Evolutionary conservation across 1,140 invertebrate genomes (phyloP).

Genomic region (Epicauta chinensis): DNA sequence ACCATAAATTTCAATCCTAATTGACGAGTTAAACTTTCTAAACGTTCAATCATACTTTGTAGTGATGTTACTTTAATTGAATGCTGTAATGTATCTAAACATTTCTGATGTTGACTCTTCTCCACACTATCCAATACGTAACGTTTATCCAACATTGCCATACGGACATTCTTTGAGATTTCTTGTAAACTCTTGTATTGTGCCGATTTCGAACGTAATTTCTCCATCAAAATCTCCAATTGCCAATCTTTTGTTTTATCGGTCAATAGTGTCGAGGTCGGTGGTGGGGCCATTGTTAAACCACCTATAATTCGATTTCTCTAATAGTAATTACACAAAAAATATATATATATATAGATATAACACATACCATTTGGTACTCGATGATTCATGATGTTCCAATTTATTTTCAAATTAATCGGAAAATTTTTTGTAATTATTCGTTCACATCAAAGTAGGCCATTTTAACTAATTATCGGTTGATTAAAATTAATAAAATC

Average conservation of each 20-base stretch:
- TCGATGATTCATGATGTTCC: conserved; percentile 19
- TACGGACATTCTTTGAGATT: conserved; percentile 75
- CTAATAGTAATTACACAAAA: not conserved
- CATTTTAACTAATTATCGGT: not conserved
- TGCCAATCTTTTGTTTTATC: conserved; percentile 66
- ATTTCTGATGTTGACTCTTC: conserved; percentile 78
- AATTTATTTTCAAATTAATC: too few relatives aligned
- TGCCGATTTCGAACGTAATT: conserved; percentile 64
- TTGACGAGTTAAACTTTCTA: conserved; percentile 85
- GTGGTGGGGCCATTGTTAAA: not conserved
- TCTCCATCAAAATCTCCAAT: conserved; percentile 82
- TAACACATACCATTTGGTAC: conserved; percentile 16
- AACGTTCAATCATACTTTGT: conserved; percentile 84
- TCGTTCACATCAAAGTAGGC: too few relatives aligned
- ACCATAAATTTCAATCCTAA: conserved; percentile 75
- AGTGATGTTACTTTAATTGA: conserved; percentile 89
- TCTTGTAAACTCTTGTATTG: conserved; percentile 76
- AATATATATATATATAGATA: not conserved
- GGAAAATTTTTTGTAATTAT: too few relatives aligned
- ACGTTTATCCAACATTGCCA: conserved; percentile 77
- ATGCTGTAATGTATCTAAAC: conserved; percentile 86
- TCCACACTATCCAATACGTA: conserved; percentile 77
- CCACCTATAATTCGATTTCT: conserved; percentile 17
- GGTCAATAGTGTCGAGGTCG: conserved; percentile 1
- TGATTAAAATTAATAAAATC: conserved; percentile 7